These are phyloP conservation scores for Pandemis corylana DNA, from an alignment of 2,888 invertebrate species.

Conservation along the genomic window DNA sequence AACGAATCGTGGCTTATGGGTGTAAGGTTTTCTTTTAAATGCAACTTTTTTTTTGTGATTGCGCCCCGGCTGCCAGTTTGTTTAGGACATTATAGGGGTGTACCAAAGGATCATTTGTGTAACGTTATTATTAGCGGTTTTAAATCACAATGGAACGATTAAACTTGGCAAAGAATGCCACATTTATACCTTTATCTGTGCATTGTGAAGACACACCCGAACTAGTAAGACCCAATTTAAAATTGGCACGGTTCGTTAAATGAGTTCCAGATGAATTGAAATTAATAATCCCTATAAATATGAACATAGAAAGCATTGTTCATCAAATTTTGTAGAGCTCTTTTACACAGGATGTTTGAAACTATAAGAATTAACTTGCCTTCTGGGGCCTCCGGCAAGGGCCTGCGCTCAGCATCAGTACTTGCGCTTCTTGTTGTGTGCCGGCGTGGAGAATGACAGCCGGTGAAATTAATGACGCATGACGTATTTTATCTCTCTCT, in stretches of 20 bases:
- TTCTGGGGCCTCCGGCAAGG: no score
- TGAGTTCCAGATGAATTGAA: neutral
- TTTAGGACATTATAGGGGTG: conserved; percentile 43
- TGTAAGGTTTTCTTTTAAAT: neutral
- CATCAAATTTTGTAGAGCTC: no score
- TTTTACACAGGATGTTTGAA: no score
- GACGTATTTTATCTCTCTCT: no score
- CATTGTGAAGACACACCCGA: conserved; percentile 19
- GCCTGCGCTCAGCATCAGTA: no score
- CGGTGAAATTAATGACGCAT: no score
- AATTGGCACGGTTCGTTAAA: conserved; percentile 13
- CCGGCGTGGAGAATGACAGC: no score
- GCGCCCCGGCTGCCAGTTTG: conserved; percentile 37
- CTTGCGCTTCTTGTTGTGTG: no score
- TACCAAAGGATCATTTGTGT: conserved; percentile 43
- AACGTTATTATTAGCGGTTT: conserved; percentile 44
- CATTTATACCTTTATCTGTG: conserved; percentile 17
- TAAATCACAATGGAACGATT: conserved; percentile 28
- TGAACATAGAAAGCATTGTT: neutral
- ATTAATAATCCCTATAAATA: neutral
- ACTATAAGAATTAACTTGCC: no score
- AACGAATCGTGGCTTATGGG: conserved; percentile 5
- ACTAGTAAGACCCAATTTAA: conserved; percentile 13
- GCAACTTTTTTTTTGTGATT: conserved; percentile 15
- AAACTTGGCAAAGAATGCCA: conserved; percentile 31